Evolutionary conservation across 2,888 invertebrate species (phyloP).

Genomic region (Mycalesis mineus): DNA sequence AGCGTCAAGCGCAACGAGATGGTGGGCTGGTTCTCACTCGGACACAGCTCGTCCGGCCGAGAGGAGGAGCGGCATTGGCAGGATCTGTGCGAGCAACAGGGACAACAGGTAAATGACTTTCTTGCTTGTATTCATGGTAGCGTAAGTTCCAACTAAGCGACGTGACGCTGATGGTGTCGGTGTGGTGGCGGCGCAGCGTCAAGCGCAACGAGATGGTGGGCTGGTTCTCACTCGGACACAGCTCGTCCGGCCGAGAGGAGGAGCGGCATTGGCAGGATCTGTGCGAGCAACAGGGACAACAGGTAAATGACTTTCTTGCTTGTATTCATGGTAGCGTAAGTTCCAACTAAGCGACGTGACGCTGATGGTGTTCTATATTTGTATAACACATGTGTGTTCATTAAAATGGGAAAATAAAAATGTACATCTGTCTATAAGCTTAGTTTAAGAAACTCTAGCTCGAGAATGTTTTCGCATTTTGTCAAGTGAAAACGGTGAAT

Average conservation of each 20-base stretch:
- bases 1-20: conserved; percentile 96
- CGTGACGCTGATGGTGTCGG: conserved; percentile 95
- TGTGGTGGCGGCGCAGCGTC: conserved; percentile 94
- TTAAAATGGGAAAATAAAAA: no score
- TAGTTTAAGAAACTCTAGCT: no score
- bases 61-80: conserved; percentile 96
- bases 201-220: conserved; percentile 98
- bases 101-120: conserved; percentile 91
- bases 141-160: conserved; percentile 96
- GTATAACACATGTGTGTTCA: no score
- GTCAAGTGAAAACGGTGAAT: no score
- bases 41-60: conserved; percentile 93
- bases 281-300: conserved; percentile 91
- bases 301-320: no score
- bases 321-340: conserved; percentile 94
- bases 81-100: conserved; percentile 92
- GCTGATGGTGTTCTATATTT: conserved; percentile 93
- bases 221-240: conserved; percentile 96
- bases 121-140: no score
- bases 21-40: conserved; percentile 97
- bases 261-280: conserved; percentile 96
- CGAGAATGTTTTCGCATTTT: no score
- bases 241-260: conserved; percentile 95
- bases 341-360: conserved; percentile 97
- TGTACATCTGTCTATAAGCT: no score